Evolutionary conservation across 2,888 invertebrate genomes (phyloP), one percentile per base, ranked within the genome.

Genomic region (Dioctria linearis): DNA sequence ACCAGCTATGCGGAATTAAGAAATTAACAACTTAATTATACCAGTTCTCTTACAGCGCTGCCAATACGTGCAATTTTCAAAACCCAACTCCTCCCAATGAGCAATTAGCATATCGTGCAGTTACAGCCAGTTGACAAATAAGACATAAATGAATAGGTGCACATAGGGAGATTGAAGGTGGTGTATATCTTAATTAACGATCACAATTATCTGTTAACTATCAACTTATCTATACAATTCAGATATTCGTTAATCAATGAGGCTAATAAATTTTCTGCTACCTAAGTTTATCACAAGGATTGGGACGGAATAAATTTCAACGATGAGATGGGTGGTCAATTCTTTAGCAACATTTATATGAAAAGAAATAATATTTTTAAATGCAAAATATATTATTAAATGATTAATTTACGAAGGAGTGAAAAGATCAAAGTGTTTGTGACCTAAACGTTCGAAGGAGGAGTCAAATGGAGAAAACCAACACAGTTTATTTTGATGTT

Each of bases 11-110:
- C 0, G 13, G 59, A 42, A 73, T 73, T 73, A 73, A 73, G 57
- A 73, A 73, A 73, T 73, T 73, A 73, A 73, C 73, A 5, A n/a
- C 57, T 73, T 73, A 73, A 73, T 73, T 73, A 73, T 57, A 73
- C 73, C 73, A 73, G 73, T 59, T 54, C 59, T 40, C n/a, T 39
- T 73, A 42, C 73, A 71, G 8, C 71, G 13, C 13, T n/a, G 42
- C 73, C 73, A 73, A 73, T 73, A n/a, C 43, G 25, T 73, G 73
- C 59, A 73, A 73, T 73, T 54, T 43, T 40, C n/a, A 73, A 57
- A 39, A 39, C 73, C 4, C 57, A 42, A 73, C 73, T 73, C 73
- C 73, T 73, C 73, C 73, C 73, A 25, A 25, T 25, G 25, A 2
- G 57, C 40, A 3, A 73, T 73, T 73, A 73, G 59, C 73, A 73